Conservation (phyloP, 2,113 vertebrate genomes). For the Chaetops frenatus region DNA sequence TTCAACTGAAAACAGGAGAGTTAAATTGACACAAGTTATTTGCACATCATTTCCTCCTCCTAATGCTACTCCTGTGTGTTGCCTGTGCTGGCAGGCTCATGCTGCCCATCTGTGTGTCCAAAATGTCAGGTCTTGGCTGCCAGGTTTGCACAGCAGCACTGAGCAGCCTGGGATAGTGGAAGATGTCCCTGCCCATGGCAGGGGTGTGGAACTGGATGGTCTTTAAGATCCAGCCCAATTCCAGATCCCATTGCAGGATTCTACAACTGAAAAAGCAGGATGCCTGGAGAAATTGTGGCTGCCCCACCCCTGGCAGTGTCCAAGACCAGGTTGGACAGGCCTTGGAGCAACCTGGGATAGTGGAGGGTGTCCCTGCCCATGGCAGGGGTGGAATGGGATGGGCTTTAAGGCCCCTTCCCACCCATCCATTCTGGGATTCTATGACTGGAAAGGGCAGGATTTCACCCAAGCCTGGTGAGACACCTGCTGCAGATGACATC, state of each 20-base stretch:
- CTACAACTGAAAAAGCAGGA: background rate
- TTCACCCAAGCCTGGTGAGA: background rate
- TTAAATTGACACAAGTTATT: background rate
- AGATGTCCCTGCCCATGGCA: background rate
- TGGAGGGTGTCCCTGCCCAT: background rate
- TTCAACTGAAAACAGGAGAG: background rate
- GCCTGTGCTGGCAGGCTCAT: background rate
- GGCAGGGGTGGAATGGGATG: background rate
- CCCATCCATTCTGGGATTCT: background rate
- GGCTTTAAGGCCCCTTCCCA: background rate
- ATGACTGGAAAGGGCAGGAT: background rate
- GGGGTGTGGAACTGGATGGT: background rate
- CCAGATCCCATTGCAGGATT: background rate
- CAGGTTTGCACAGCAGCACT: background rate
- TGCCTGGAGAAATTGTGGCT: background rate
- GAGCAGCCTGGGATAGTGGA: background rate
- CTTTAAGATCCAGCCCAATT: background rate
- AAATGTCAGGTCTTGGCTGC: background rate
- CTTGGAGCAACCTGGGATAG: accelerated
- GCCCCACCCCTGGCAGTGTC: background rate
- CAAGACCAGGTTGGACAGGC: accelerated
- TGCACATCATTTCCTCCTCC: background rate
- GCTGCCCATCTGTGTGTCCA: background rate
- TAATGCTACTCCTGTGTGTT: background rate
- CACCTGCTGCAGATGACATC: background rate